A percentile compares a stretch with the other conserved stretches of the same genome.
Conservation (phyloP, 2,113 vertebrate species). For the Nannospalax galili region DNA sequence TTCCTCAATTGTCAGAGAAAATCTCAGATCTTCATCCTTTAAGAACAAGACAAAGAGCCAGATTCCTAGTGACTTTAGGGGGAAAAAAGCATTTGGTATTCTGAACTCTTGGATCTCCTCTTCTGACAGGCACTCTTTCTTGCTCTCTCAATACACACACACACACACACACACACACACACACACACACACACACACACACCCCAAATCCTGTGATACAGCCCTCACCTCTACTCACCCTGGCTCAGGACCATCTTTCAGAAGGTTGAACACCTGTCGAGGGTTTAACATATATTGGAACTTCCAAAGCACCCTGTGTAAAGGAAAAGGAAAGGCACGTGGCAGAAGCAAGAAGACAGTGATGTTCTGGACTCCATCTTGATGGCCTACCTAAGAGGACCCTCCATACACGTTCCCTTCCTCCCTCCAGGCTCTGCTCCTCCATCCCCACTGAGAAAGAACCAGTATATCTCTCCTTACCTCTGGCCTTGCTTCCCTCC, state of each 20-base stretch:
- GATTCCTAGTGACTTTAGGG: background rate
- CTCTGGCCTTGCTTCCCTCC: slow-evolving; percentile 95
- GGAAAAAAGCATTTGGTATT: slow-evolving; percentile 19
- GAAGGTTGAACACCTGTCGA: slow-evolving; percentile 93
- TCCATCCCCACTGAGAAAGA: background rate
- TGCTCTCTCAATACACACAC: background rate
- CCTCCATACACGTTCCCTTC: background rate
- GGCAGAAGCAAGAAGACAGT: rapidly evolving
- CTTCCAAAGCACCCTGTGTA: slow-evolving; percentile 92
- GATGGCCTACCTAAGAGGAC: background rate
- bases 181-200: background rate
- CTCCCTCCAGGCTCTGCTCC: background rate
- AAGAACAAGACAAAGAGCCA: background rate
- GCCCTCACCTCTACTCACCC: slow-evolving; percentile 87
- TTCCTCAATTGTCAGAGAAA: background rate
- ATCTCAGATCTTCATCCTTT: background rate
- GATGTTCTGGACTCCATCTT: background rate
- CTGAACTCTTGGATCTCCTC: background rate
- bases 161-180: background rate
- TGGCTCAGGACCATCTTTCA: slow-evolving; percentile 88
- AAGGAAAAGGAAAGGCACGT: background rate
- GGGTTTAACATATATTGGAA: slow-evolving; percentile 96
- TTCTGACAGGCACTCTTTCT: background rate
- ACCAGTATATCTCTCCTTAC: slow-evolving; percentile 80
- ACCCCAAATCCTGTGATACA: background rate